These are phyloP conservation scores for Patagioenas fasciata DNA, from an alignment of 2,113 vertebrate genomes.

Conservation along the genomic window DNA sequence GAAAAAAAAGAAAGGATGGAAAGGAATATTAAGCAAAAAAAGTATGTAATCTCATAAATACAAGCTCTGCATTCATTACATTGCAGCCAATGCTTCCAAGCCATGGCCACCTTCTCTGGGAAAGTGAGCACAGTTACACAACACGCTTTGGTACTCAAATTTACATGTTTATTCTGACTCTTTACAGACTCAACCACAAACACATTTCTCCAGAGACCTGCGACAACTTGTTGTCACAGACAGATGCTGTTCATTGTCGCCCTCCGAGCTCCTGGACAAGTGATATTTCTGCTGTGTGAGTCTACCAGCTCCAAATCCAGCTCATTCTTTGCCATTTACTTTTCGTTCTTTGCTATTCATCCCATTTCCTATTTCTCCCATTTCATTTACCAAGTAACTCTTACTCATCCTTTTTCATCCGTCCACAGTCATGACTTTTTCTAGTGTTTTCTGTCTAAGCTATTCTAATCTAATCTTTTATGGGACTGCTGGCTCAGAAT, in stretches of 20 bases:
- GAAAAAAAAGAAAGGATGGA: neutral
- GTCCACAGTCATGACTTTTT: neutral
- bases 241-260: neutral
- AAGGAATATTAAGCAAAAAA: neutral
- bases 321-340: neutral
- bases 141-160: neutral
- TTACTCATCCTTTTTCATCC: slow-evolving; percentile 2
- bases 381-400: neutral
- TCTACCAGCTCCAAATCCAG: neutral
- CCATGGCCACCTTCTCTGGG: neutral
- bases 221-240: neutral
- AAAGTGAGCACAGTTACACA: neutral
- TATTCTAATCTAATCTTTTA: slow-evolving; percentile 12
- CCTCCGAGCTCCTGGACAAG: neutral
- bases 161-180: neutral
- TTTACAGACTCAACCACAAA: neutral
- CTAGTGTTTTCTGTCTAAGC: neutral
- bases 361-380: neutral
- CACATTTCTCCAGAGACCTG: neutral
- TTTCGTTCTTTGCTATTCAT: neutral
- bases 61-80: neutral
- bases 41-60: neutral
- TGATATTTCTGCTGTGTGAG: neutral
- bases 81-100: neutral
- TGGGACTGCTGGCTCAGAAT: neutral